Base-by-base conservation (phyloP, 2,888 invertebrate genomes). In the Meganola albula region DNA sequence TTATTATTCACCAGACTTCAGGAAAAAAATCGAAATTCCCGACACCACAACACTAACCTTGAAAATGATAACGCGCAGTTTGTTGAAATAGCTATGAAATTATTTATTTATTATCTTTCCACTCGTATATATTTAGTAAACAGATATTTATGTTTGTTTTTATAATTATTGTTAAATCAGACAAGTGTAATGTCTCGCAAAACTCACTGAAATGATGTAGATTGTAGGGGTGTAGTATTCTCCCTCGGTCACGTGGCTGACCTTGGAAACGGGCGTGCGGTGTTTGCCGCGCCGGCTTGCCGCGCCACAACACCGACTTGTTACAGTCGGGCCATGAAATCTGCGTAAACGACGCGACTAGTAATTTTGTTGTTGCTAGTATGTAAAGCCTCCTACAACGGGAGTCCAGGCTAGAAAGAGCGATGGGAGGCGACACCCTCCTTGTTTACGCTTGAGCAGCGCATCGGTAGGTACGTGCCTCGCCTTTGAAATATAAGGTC, bases 201-300 rank as follows among this genome's bases (percentile, higher is more conserved):
- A 24, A 23, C 31, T 28, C 7, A 24, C 27, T 34, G 34, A 23
- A 33, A 10, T 41, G 35, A 10, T 12, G 14, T 22, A 24, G 11
- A 43, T 34, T 45, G 41, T 37, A 33, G 40, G 47, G 54, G 53
- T 52, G 34, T 40, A 10, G 21, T 33, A 10, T 7, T 41, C 26
- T 26, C 37, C 34, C 24, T 14, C 40, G 25, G 32, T 23, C 33
- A 32, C 40, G 39, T 33, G 34, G 30, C 30, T 34, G 49, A 58
- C 61, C 59, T 60, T 60, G 36, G 47, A 34, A 44, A 44, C 18
- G 14, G 27, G 31, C 37, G 43, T 44, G 46, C 51, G 40, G 31
- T n/a, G n/a, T n/a, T n/a, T n/a, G n/a, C n/a, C n/a, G n/a, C n/a
- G n/a, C n/a, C n/a, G n/a, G n/a, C n/a, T n/a, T n/a, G n/a, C n/a